Conservation (phyloP, 2,113 vertebrate genomes). For the Oncorhynchus nerka region DNA sequence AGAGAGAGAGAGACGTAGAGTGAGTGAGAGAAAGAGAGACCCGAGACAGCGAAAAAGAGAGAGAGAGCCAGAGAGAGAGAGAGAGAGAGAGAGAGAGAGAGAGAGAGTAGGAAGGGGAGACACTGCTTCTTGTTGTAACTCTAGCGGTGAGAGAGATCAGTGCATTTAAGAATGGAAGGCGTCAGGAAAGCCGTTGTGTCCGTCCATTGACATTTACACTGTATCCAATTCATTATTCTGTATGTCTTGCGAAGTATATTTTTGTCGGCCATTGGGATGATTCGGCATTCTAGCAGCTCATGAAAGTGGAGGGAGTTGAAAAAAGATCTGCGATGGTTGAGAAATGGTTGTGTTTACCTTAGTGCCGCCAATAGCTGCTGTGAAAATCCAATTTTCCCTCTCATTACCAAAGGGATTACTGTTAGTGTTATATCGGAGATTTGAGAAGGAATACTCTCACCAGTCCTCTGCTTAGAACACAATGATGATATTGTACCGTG, state of each 20-base stretch:
- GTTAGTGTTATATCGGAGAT: slow-evolving; percentile 38
- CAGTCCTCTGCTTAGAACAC: slow-evolving; percentile 22
- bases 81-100: background rate
- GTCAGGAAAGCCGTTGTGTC: background rate
- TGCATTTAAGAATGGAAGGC: background rate
- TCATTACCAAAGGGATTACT: slow-evolving; percentile 24
- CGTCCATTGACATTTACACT: too few species aligned
- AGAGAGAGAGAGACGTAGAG: slow-evolving; percentile 9
- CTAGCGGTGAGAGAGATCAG: background rate
- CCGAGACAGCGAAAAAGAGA: background rate
- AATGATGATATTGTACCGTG: background rate
- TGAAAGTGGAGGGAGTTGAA: too few species aligned
- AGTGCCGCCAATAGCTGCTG: slow-evolving; percentile 11
- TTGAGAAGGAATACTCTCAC: slow-evolving; percentile 11
- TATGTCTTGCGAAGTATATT: too few species aligned
- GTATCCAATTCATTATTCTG: too few species aligned
- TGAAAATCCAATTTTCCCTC: slow-evolving; percentile 42
- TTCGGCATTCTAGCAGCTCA: too few species aligned
- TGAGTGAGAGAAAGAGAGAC: background rate
- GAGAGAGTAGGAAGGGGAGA: background rate
- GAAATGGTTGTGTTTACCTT: slow-evolving; percentile 7
- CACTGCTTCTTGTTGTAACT: background rate
- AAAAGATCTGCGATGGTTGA: background rate
- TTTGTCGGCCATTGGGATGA: too few species aligned
- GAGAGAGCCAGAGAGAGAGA: background rate